Base-by-base conservation (phyloP, 2,888 invertebrate species). In the Athetis lepigone region DNA sequence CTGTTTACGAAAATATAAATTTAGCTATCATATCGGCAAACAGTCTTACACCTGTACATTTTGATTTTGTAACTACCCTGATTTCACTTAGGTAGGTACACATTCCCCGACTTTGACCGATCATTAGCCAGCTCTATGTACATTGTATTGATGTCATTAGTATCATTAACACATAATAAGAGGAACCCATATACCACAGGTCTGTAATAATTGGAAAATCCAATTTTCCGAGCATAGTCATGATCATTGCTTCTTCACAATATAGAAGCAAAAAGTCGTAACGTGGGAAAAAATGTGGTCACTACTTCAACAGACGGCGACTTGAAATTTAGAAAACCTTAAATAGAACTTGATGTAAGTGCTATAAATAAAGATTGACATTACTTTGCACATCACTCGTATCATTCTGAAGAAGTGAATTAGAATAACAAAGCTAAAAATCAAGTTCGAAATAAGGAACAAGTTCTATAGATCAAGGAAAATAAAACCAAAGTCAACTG, bases 131-230 rank as follows among this genome's bases (percentile, higher is more conserved):
- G 18, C 25, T 21, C n/a, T 11, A 37, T 29, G 40, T 36, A 11
- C 23, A 27, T 46, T 8, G 29, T 36, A 37, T 37, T 73, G 50
- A 67, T 54, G 58, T 58, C 50, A 70, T 67, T 50, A 50, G 11
- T 50, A 66, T 42, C 36, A 58, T 25, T 45, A 54, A 40, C 36
- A 70, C 37, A 58, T 19, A 72, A 65, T 50, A 27, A 39, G 21
- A n/a, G 13, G 51, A 71, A 71, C 21, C 55, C 64, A 51, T 51
- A 27, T 8, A 56, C 70, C 70, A 70, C 62, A 61, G 4, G 27
- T 61, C 18, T 13, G 16, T 25, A 36, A 40, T 51, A 46, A 60
- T 70, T 51, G 51, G 40, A 37, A 40, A 50, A 69, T n/a, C 23
- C 21, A 42, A 46, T 51, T 40, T 62, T 70, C 46, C 50, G 46